A percentile compares a stretch with the other conserved stretches of the same genome.
Evolutionary conservation across 2,888 invertebrate genomes (phyloP).

Genomic region (Macrophya annulata): DNA sequence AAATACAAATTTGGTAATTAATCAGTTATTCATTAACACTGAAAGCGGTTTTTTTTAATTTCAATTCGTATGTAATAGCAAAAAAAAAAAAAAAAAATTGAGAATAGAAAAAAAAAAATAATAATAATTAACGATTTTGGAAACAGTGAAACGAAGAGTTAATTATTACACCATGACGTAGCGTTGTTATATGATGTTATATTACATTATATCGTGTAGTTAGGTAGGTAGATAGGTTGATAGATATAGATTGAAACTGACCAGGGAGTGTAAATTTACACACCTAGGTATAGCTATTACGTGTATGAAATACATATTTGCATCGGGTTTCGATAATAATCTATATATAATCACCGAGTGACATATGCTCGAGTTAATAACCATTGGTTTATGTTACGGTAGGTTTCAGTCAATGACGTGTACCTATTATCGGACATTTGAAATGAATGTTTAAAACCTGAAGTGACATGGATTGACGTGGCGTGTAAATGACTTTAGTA

Average conservation of each 20-base stretch:
- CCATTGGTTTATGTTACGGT: neutral
- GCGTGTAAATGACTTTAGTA: conserved; percentile 21
- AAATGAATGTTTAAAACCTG: conserved; percentile 24
- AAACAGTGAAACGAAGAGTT: neutral
- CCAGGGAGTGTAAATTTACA: conserved; percentile 9
- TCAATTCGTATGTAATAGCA: neutral
- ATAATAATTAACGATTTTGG: neutral
- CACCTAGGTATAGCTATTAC: neutral
- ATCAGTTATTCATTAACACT: neutral
- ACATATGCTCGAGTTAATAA: conserved; percentile 24
- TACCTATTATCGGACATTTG: neutral
- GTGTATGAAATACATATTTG: conserved; percentile 6
- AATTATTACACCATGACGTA: neutral
- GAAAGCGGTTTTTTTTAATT: neutral
- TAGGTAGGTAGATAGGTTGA: no score
- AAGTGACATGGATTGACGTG: neutral
- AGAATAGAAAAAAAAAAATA: neutral
- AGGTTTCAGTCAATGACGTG: neutral
- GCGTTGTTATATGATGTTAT: conserved; percentile 12
- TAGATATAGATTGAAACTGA: neutral
- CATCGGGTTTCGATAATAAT: conserved; percentile 28
- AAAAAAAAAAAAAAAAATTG: neutral
- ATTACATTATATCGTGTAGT: neutral
- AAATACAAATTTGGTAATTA: neutral
- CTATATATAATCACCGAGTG: neutral